These are phyloP conservation scores for Pseudorhombus dupliciocellatus DNA, from an alignment of 2,113 vertebrate species.

Conservation along the genomic window DNA sequence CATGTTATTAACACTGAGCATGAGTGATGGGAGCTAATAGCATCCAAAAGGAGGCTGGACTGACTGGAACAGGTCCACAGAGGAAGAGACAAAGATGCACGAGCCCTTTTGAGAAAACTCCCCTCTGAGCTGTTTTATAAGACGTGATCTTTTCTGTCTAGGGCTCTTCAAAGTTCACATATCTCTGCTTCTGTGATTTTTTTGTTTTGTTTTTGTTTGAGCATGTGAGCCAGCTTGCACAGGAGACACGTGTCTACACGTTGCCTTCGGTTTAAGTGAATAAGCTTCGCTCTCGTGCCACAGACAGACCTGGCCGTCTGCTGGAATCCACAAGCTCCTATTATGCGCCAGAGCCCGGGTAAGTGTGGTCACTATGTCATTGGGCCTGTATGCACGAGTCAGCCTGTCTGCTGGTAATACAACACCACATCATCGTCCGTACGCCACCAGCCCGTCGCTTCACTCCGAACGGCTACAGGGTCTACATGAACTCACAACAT, in stretches of 20 bases:
- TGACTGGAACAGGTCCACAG: conserved; percentile 48
- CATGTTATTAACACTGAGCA: conserved; percentile 49
- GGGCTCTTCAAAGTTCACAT: background rate
- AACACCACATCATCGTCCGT: conserved; percentile 56
- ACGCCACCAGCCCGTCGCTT: conserved; percentile 26
- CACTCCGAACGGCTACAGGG: conserved; percentile 34
- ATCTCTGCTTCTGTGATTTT: conserved; percentile 14
- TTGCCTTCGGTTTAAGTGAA: conserved; percentile 28
- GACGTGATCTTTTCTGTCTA: conserved; percentile 43
- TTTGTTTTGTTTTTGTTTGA: conserved; percentile 8
- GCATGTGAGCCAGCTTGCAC: background rate
- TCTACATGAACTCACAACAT: conserved; percentile 26
- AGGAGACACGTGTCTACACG: conserved; percentile 10
- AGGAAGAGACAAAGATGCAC: conserved; percentile 47
- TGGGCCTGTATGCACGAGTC: conserved; percentile 68
- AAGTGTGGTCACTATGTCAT: conserved; percentile 74
- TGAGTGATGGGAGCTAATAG: conserved; percentile 57
- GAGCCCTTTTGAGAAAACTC: conserved; percentile 35
- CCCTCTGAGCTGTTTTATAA: conserved; percentile 25
- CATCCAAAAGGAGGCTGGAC: conserved; percentile 39
- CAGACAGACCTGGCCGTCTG: conserved; percentile 37
- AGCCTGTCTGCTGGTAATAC: conserved; percentile 61
- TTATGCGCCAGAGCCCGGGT: conserved; percentile 44
- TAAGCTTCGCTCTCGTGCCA: conserved; percentile 34
- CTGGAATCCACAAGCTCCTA: conserved; percentile 60